phyloP scores from a whole-genome alignment of 2,797 vertebrate species.

The Coregonus sp. region DNA sequence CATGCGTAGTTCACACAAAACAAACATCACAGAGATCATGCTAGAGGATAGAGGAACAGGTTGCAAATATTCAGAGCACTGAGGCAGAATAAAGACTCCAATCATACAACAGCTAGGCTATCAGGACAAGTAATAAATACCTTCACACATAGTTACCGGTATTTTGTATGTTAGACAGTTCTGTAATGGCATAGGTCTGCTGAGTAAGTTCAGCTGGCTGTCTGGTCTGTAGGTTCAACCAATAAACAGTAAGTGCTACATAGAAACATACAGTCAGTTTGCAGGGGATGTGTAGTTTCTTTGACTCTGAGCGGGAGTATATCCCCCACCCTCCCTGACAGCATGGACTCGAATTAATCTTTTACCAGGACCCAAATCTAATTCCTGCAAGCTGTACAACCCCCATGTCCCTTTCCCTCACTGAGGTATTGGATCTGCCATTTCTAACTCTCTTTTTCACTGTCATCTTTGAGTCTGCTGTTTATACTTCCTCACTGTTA shows the following conservation, averaged over 20 bases:
- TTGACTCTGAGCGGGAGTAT: neutral
- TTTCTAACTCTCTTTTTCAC: neutral
- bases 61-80: neutral
- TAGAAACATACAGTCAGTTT: neutral
- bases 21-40: too few species aligned
- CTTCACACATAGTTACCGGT: neutral
- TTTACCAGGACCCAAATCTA: neutral
- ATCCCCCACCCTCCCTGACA: neutral
- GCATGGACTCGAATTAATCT: neutral
- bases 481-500: neutral
- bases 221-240: neutral
- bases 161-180: neutral
- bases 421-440: neutral
- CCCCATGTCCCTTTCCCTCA: neutral
- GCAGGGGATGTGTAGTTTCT: neutral
- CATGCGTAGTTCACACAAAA: neutral
- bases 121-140: neutral
- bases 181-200: neutral
- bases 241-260: neutral
- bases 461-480: neutral
- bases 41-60: too few species aligned
- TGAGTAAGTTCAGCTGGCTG: neutral
- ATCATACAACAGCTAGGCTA: neutral
- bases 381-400: neutral
- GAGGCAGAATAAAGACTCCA: constrained; percentile 1